Conservation (phyloP, 2,113 vertebrate species). For the Holacanthus passer region DNA sequence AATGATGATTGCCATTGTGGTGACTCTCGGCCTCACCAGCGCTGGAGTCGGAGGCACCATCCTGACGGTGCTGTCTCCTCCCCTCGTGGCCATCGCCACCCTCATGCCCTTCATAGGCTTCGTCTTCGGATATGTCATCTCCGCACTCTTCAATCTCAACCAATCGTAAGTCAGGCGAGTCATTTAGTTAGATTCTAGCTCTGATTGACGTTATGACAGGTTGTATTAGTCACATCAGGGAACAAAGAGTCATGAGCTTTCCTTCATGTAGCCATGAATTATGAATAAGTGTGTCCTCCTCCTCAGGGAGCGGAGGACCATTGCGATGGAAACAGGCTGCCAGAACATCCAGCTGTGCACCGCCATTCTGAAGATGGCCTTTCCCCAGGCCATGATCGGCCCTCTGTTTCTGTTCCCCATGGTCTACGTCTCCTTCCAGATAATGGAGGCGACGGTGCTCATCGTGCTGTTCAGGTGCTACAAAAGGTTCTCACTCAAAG, state of each 20-base stretch:
- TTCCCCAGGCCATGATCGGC: constrained; percentile 78
- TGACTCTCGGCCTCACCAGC: constrained; percentile 44
- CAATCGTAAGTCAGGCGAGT: constrained; percentile 73
- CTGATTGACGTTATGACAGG: not conserved
- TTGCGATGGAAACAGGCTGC: constrained; percentile 88
- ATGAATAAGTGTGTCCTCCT: not conserved
- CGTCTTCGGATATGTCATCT: constrained; percentile 84
- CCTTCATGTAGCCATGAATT: constrained; percentile 7
- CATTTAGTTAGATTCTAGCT: not conserved
- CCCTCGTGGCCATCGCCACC: constrained; percentile 79
- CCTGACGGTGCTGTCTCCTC: constrained; percentile 71
- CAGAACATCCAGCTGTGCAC: constrained; percentile 87
- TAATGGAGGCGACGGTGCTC: constrained; percentile 80
- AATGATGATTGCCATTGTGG: constrained; percentile 60
- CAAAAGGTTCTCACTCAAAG: constrained; percentile 60
- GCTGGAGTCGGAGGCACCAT: constrained; percentile 61
- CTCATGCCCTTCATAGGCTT: constrained; percentile 88
- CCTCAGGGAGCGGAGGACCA: constrained; percentile 81
- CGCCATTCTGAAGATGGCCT: constrained; percentile 84
- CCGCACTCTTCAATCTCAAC: constrained; percentile 81
- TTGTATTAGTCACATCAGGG: not conserved
- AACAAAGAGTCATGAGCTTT: not conserved
- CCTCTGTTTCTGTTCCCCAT: constrained; percentile 86
- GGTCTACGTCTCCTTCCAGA: constrained; percentile 83
- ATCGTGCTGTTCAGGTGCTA: constrained; percentile 77